These are phyloP conservation scores for Ivindomyrus marchei DNA, from an alignment of 2,113 vertebrate genomes.

Conservation along the genomic window DNA sequence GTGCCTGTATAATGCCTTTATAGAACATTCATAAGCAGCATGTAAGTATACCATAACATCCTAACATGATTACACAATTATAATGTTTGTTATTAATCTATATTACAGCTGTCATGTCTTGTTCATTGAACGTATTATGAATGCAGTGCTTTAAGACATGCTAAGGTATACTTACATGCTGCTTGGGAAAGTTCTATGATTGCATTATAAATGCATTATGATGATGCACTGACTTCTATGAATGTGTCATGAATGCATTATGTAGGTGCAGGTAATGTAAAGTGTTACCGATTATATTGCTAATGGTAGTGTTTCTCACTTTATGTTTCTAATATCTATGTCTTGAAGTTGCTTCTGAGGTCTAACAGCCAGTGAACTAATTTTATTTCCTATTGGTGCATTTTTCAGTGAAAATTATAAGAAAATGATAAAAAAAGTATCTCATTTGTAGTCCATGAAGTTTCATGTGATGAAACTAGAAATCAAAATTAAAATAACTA, in stretches of 20 bases:
- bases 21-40: background rate
- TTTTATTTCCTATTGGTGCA: background rate
- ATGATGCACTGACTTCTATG: background rate
- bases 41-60: background rate
- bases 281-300: background rate
- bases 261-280: background rate
- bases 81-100: background rate
- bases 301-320: background rate
- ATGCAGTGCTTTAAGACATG: background rate
- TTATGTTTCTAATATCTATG: background rate
- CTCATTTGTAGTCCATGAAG: background rate
- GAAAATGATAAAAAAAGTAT: background rate
- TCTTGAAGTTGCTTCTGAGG: background rate
- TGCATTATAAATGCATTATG: background rate
- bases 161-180: background rate
- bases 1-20: background rate
- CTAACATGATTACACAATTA: background rate
- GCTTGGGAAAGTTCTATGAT: background rate
- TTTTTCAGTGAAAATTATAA: background rate
- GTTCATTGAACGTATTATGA: background rate
- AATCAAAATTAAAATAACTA: background rate
- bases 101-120: background rate
- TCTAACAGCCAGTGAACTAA: background rate
- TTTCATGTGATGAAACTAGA: background rate
- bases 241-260: background rate